Base-by-base conservation (phyloP, 2,113 vertebrate genomes). In the Picathartes gymnocephalus region DNA sequence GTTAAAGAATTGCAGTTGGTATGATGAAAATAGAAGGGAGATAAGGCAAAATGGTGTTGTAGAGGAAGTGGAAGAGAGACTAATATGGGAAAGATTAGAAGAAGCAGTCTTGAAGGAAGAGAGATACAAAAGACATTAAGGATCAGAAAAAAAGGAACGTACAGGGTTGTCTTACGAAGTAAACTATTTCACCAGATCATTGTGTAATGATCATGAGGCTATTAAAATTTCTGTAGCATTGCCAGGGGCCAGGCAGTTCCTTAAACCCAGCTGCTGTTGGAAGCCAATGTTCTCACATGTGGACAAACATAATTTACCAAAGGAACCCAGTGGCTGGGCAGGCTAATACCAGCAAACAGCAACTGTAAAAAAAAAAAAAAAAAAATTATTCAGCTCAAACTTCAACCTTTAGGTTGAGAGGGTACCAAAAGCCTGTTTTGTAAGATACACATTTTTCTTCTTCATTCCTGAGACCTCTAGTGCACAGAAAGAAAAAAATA, bases 61-160 rank as follows among this genome's bases (percentile, higher is more conserved):
- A 73, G 47, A 86, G 79, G 65, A 94, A 95, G 58, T 30, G 3
- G 66, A 80, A 30, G 40, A 76, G n/a, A 92, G 50, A 50, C 15
- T 80, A 81, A 82, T 25, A 42, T 35, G 44, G 42, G 45, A 88
- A 71, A 95, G 81, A 81, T 76, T 95, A 91, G 60, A 95, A 86
- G 47, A 68, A 65, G n/a, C 27, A 64, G 33, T 82, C 45, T 81
- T 60, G 37, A 93, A 87, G 86, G 57, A 87, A 91, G 39, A 90
- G 35, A 82, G 33, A 79, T 61, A 81, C 4, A 61, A 62, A 92
- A 69, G 17, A 85, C 58, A 37, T 25, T 14, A 71, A 1, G 0
- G 45, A 82, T 88, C 42, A 57, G 13, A 50, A 90, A 92, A 81
- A 50, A 13, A 50, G 56, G n/a, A 91, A 92, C n/a, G 5, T 62